Evolutionary conservation across 2,113 vertebrate genomes (phyloP), one percentile per base, ranked within the genome.

Genomic region (Galbula dea): DNA sequence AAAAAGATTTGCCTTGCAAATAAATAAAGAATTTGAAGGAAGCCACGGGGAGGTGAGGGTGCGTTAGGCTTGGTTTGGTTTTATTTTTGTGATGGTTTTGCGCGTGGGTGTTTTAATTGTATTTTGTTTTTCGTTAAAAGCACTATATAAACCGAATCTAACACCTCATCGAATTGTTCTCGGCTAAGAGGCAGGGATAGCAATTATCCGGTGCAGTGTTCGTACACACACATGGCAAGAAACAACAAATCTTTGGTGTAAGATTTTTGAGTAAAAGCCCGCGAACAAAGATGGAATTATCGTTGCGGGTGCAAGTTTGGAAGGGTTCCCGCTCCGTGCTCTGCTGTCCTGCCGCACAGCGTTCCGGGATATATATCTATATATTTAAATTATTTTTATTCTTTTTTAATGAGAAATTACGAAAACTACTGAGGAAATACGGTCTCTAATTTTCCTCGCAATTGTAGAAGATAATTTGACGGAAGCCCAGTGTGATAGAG

Each of bases 31-130:
- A 87, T 87, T 78, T 69, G 83, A 87, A 73, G 20, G 71, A 43
- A 93, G 90, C 93, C 83, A 29, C 88, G 68, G 67, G 62, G 75
- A 88, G 84, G 79, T 76, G 92, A 84, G 72, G 85, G 34, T 74
- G 83, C 49, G 15, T 67, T 83, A n/a, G 68, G 32, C 86, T 74
- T 69, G 86, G 68, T 81, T 95, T 57, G 86, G 36, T 59, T 91
- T 93, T 91, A 59, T 88, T 96, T 88, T 90, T 94, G 65, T 67
- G 92, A 94, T 88, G 93, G 92, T 90, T 95, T 91, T 94, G 79
- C 9, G 96, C 87, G 96, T 96, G 89, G 94, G 95, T 90, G 96
- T 95, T 86, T 95, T 92, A 96, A 96, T 95, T 95, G 75, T 85
- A 87, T 92, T 96, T 96, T 78, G 86, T 91, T 95, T 96, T 96